Evolutionary conservation across 2,888 invertebrate species (phyloP), one percentile per base, ranked within the genome.

Genomic region (Caenorhabditis imperialis): DNA sequence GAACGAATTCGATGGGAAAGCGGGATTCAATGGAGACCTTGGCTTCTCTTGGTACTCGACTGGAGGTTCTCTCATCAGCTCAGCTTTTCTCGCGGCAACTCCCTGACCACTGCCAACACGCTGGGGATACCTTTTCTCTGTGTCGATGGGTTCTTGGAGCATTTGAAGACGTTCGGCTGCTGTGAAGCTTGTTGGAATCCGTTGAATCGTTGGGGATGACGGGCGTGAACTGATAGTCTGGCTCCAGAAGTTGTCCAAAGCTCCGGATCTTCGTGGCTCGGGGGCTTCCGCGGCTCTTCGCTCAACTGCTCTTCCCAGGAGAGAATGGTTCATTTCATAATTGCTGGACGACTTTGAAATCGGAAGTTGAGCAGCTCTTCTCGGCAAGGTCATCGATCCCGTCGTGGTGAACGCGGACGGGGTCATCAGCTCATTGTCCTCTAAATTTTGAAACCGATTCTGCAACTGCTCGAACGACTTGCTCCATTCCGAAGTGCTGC

Each of bases 121-220:
- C 53, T 82, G 81, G 10, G 81, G 74, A 22, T 70, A 72, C 16
- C 75, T 40, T 27, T 55, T 62, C 7, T 76, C 73, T 0, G 57
- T 75, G 50, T 85, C 81, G 4, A 81, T 54, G 2, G 81, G 77
- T 48, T 85, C 85, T 47, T 87, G 85, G 4, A 87, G 80, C 72
- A 85, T 70, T 60, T 84, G 84, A 14, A 87, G 76, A 14, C 85
- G 78, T 70, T 87, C 87, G 0, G 86, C 85, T 4, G 87, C 86
- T 5, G 84, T 82, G 23, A 86, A 47, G 45, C 78, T 76, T 27
- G 79, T 62, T n/a, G 83, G 72, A 37, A 84, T 75, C 10, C 81
- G 67, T 38, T 78, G 79, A 42, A 82, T 71, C 1, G 82, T 67
- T 8, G 81, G 77, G 1, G 85, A 79, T 18, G 78, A 72, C 3